Conservation (phyloP, 2,797 vertebrate species). For the Typhlichthys eigenmanni region DNA sequence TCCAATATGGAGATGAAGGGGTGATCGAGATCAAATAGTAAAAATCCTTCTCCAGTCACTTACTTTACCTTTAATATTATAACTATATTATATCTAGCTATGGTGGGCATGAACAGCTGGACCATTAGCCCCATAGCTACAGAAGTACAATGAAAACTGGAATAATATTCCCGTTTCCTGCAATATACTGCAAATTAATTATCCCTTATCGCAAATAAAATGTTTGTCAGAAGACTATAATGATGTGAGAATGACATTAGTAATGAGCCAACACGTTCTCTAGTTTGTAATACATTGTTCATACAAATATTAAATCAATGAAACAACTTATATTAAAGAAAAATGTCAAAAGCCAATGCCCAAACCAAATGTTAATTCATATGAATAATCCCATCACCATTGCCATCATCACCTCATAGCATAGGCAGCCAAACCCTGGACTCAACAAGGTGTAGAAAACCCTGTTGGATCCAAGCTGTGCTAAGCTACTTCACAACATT, state of each 20-base stretch:
- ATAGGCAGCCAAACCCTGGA: conserved; percentile 29
- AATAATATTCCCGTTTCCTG: too few relatives aligned
- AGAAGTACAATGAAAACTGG: too few relatives aligned
- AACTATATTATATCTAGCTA: too few relatives aligned
- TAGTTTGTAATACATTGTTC: conserved; percentile 15
- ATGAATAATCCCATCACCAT: conserved; percentile 7
- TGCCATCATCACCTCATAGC: conserved; percentile 13
- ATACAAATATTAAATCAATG: conserved; percentile 14
- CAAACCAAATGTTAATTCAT: neutral
- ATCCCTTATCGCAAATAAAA: too few relatives aligned
- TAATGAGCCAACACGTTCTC: conserved; percentile 6
- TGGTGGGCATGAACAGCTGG: too few relatives aligned
- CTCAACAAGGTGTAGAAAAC: conserved; percentile 10
- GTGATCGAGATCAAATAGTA: too few relatives aligned
- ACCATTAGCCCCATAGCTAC: too few relatives aligned
- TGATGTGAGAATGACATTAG: conserved; percentile 4
- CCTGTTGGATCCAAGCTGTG: conserved; percentile 12
- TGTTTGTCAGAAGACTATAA: too few relatives aligned
- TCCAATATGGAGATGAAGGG: too few relatives aligned
- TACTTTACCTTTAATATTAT: too few relatives aligned
- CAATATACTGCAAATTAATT: too few relatives aligned
- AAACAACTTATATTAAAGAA: conserved; percentile 24
- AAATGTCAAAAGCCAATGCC: conserved; percentile 11
- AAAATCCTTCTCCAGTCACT: too few relatives aligned
- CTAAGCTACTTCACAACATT: conserved; percentile 40